Evolutionary conservation across 53 echinoderm and acorn worm genomes (phyloP), one percentile per base, ranked within the genome.

Genomic region (Holothuria leucospilota): DNA sequence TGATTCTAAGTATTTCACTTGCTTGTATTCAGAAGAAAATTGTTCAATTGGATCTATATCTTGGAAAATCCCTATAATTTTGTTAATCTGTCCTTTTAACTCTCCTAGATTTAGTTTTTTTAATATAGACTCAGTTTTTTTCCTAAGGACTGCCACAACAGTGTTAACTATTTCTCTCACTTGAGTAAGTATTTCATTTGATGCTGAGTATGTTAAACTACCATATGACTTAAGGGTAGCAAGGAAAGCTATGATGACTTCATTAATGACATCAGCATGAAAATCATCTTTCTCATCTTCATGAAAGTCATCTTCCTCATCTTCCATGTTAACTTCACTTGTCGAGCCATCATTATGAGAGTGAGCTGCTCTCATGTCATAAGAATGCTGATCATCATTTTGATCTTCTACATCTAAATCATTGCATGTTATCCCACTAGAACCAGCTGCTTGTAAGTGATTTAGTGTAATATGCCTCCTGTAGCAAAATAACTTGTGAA

Each of bases 141-240:
- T 72, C 72, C 39, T 72, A 28, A 72, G 38, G 29, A 72, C 39
- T 20, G 20, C 5, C 72, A 30, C 39, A 72, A 77, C 52, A 16
- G 53, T 26, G 16, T 46, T 51, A 26, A 77, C 20, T 51, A 77
- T 30, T 51, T 77, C 58, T 46, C 29, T 20, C 8, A 72, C 72
- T 72, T 72, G 72, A 34, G 16, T 34, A 72, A 72, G 13, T 71
- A 71, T 72, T 72, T 42, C 16, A 4, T n/a, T 72, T 12, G 30
- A 72, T 72, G 72, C 72, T 29, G 72, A 40, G 38, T 72, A 72
- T 72, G 39, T 38, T 12, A 72, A 38, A 72, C 1, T 72, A 72
- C 72, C 21, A 30, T 72, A 40, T 72, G 39, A 0, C 6, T 38
- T 34, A 40, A 72, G 72, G 38, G 21, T 34, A 72, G 72, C 72